Conservation (phyloP, 2,113 vertebrate species). For the Onychostruthus taczanowskii region DNA sequence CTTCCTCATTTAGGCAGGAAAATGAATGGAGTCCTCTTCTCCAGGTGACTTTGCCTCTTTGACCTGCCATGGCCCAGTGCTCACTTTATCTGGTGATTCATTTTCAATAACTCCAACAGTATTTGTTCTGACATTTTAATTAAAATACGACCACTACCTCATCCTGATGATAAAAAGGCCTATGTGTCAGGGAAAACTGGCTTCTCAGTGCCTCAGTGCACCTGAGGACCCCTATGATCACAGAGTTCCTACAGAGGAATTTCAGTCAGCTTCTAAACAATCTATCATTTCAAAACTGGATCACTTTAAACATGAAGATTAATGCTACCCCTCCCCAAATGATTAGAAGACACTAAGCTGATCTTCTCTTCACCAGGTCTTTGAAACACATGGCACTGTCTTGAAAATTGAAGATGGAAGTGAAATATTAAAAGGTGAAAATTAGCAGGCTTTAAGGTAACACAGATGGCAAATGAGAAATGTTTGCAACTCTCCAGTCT, state of each 20-base stretch:
- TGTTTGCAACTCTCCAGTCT: neutral
- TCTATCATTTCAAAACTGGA: conserved; percentile 72
- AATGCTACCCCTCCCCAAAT: conserved; percentile 52
- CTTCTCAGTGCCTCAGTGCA: conserved; percentile 80
- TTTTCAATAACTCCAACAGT: conserved; percentile 88
- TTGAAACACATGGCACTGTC: neutral
- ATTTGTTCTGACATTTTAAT: conserved; percentile 96
- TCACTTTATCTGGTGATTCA: conserved; percentile 88
- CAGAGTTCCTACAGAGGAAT: conserved; percentile 72
- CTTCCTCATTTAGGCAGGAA: conserved; percentile 76
- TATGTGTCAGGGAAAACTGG: conserved; percentile 78
- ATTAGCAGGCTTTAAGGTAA: neutral
- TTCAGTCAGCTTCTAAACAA: conserved; percentile 69
- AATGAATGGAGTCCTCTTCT: conserved; percentile 80
- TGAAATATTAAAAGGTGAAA: neutral
- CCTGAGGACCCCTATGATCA: conserved; percentile 74
- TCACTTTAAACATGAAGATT: conserved; percentile 74
- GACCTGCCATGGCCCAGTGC: conserved; percentile 89
- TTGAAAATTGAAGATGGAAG: neutral
- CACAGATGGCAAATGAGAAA: neutral
- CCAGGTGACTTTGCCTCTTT: conserved; percentile 88
- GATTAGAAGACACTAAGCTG: conserved; percentile 34
- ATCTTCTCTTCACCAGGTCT: neutral
- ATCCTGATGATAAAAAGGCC: conserved; percentile 86
- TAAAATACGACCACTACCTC: conserved; percentile 90